Evolutionary conservation across 1,140 invertebrate genomes (phyloP).

Genomic region (Monochamus saltuarius): DNA sequence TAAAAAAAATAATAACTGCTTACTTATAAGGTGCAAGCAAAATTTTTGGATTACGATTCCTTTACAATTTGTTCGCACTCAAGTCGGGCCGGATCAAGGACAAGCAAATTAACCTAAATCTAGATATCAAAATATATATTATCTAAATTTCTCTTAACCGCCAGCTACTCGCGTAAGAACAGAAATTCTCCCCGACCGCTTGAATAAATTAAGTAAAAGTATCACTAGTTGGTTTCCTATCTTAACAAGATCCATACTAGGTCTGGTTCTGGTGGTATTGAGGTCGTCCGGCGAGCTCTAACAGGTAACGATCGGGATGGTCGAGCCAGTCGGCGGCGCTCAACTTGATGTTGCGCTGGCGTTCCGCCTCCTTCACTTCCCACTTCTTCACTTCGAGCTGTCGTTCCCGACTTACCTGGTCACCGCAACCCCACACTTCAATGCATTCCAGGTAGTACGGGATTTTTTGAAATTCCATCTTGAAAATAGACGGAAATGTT

Average conservation of each 20-base stretch:
- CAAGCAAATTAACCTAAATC: too few relatives aligned
- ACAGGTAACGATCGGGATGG: constrained; percentile 84
- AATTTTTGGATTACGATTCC: too few relatives aligned
- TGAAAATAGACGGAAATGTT: not conserved
- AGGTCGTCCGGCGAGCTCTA: constrained; percentile 80
- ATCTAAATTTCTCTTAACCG: too few relatives aligned
- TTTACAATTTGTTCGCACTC: too few relatives aligned
- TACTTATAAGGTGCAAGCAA: too few relatives aligned
- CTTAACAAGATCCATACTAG: not conserved
- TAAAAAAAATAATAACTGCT: too few relatives aligned
- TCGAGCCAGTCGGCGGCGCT: constrained; percentile 86
- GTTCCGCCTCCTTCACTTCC: constrained; percentile 84
- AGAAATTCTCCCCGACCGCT: too few relatives aligned
- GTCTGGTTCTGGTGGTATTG: constrained; percentile 61
- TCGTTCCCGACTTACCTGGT: constrained; percentile 68
- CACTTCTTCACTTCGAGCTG: constrained; percentile 88
- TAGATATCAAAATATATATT: too few relatives aligned
- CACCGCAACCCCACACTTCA: constrained; percentile 87
- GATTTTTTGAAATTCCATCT: constrained; percentile 62
- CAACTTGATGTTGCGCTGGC: constrained; percentile 76
- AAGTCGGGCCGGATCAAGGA: too few relatives aligned
- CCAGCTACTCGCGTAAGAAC: too few relatives aligned
- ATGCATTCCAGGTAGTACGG: constrained; percentile 63
- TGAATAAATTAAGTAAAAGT: too few relatives aligned
- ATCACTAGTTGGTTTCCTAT: too few relatives aligned